phyloP scores from a whole-genome alignment of 2,888 invertebrate genomes.

The Lagria hirta region DNA sequence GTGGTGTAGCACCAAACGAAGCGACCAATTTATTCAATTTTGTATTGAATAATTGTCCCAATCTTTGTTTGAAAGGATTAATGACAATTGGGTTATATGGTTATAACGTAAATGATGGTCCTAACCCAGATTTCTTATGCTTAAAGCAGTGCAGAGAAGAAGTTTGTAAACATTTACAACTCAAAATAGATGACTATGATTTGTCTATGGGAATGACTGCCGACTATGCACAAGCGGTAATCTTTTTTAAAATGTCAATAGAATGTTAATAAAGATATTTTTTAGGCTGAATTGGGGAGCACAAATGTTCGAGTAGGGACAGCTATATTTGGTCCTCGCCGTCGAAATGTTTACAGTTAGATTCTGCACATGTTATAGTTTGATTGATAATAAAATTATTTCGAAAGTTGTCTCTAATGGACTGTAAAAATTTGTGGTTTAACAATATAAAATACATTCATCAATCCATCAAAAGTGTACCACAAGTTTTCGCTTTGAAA shows the following conservation, averaged over 20 bases:
- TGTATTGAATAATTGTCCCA: slow-evolving; percentile 74
- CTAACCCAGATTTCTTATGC: slow-evolving; percentile 86
- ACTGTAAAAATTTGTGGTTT: too few relatives aligned
- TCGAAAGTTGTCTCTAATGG: too few relatives aligned
- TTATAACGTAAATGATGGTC: slow-evolving; percentile 70
- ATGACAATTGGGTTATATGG: slow-evolving; percentile 97
- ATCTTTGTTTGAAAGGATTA: slow-evolving; percentile 78
- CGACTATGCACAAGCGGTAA: slow-evolving; percentile 94
- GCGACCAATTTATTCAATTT: slow-evolving; percentile 69
- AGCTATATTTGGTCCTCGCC: slow-evolving; percentile 88
- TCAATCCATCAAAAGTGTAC: slow-evolving; percentile 17
- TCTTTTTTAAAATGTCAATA: too few relatives aligned
- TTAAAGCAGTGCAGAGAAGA: slow-evolving; percentile 71
- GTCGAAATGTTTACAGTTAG: too few relatives aligned
- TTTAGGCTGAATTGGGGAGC: slow-evolving; percentile 88
- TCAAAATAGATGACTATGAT: slow-evolving; percentile 66
- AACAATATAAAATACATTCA: too few relatives aligned
- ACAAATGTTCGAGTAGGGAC: slow-evolving; percentile 92
- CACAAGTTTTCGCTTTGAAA: slow-evolving; percentile 2
- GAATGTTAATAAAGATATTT: slow-evolving; percentile 1
- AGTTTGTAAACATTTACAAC: slow-evolving; percentile 67
- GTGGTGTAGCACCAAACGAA: slow-evolving; percentile 71
- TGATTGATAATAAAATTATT: too few relatives aligned
- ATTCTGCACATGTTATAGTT: too few relatives aligned
- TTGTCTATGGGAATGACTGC: slow-evolving; percentile 99